A percentile compares a stretch with the other conserved stretches of the same genome.
phyloP scores from a whole-genome alignment of 2,888 invertebrate species.

The Ischnura elegans region DNA sequence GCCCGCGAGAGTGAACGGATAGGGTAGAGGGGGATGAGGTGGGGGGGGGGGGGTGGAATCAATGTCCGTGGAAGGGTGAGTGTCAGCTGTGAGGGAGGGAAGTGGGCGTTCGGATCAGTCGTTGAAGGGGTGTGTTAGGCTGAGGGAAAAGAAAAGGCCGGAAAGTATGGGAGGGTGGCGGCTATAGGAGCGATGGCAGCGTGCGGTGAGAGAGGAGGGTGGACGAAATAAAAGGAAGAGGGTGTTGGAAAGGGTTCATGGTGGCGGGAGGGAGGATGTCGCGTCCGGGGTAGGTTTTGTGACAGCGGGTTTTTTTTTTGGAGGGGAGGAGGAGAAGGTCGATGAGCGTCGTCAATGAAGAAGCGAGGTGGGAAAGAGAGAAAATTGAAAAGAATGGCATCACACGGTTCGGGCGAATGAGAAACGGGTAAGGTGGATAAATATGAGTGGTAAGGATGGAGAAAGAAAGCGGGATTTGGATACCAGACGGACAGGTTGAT shows the following conservation, averaged over 20 bases:
- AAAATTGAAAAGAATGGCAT: conserved; percentile 43
- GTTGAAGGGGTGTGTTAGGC: neutral
- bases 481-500: too few species aligned
- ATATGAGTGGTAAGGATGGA: too few species aligned
- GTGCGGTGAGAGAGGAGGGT: neutral
- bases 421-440: neutral
- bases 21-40: neutral
- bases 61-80: neutral
- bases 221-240: neutral
- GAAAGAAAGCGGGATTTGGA: neutral
- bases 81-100: neutral
- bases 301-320: neutral
- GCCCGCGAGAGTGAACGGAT: conserved; percentile 15
- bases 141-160: neutral
- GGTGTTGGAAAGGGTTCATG: conserved; percentile 6
- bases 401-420: conserved; percentile 26
- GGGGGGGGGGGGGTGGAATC: neutral
- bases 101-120: neutral
- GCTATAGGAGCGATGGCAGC: neutral
- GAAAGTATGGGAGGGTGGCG: neutral
- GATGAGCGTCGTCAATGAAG: conserved; percentile 41
- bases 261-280: neutral
- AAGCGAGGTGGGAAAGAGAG: neutral
- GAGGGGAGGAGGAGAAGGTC: too few species aligned
- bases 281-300: conserved; percentile 23